Conservation (phyloP, 2,113 vertebrate species). For the Perccottus glenii region DNA sequence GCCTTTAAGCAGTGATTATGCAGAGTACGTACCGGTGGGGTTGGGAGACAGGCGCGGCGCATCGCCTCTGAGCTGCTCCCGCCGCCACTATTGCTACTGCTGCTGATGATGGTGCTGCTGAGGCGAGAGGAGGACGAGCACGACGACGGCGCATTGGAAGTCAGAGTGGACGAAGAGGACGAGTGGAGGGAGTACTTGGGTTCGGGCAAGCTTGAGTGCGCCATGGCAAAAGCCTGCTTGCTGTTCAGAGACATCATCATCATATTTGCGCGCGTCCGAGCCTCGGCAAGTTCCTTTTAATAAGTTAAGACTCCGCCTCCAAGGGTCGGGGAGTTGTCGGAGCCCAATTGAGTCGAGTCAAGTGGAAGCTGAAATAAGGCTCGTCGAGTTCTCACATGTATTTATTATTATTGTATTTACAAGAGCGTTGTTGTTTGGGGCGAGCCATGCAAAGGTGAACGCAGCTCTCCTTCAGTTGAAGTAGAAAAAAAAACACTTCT, state of each 20-base stretch:
- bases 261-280: conserved; percentile 83
- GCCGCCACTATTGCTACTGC: conserved; percentile 71
- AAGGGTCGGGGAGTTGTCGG: conserved; percentile 67
- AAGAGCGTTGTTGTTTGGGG: not conserved
- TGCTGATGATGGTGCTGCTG: conserved; percentile 80
- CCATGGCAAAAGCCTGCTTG: conserved; percentile 95
- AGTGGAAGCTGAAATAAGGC: conserved; percentile 53
- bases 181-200: conserved; percentile 93
- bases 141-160: conserved; percentile 82
- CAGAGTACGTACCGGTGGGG: conserved; percentile 96
- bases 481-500: conserved; percentile 46
- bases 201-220: conserved; percentile 91
- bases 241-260: conserved; percentile 99
- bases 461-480: conserved; percentile 43
- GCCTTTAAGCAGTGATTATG: conserved; percentile 90
- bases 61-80: conserved; percentile 88
- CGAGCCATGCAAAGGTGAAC: conserved; percentile 50
- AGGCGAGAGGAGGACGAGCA: conserved; percentile 84
- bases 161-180: conserved; percentile 85
- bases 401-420: conserved; percentile 57
- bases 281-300: conserved; percentile 81
- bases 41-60: conserved; percentile 94
- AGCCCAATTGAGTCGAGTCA: conserved; percentile 71
- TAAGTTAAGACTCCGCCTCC: conserved; percentile 85
- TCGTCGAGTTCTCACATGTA: conserved; percentile 75